These are phyloP conservation scores for Drosophila sulfurigaster DNA, from an alignment of 1,140 invertebrate species.

Conservation along the genomic window DNA sequence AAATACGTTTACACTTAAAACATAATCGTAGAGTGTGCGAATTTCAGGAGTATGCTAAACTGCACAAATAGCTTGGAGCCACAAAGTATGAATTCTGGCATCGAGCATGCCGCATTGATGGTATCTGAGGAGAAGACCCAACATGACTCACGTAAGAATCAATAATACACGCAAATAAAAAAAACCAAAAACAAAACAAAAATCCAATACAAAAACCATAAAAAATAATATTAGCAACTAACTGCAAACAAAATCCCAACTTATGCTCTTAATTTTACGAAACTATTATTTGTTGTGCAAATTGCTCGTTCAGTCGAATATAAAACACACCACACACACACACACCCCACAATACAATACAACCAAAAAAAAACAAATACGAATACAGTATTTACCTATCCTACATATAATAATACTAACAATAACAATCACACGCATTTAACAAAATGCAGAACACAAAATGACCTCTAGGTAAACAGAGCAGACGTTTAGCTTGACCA, in stretches of 20 bases:
- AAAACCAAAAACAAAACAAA: conserved; percentile 18
- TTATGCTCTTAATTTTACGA: conserved; percentile 52
- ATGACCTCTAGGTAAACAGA: conserved; percentile 61
- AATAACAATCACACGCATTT: conserved; percentile 31
- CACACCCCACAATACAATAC: conserved; percentile 27
- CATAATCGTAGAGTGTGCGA: conserved; percentile 87
- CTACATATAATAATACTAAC: conserved; percentile 15
- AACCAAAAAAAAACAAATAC: conserved; percentile 46
- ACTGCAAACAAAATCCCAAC: conserved; percentile 39
- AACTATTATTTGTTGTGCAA: conserved; percentile 77
- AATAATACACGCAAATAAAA: conserved; percentile 49
- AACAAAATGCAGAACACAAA: conserved; percentile 30
- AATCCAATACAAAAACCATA: neutral
- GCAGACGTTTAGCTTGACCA: conserved; percentile 38
- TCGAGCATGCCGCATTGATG: conserved; percentile 91
- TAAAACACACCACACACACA: conserved; percentile 33
- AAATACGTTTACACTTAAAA: conserved; percentile 85
- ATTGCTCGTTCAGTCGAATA: conserved; percentile 67
- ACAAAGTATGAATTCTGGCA: conserved; percentile 88
- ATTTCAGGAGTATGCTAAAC: conserved; percentile 93
- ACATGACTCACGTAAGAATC: conserved; percentile 92
- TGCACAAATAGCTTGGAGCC: conserved; percentile 92
- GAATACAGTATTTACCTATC: conserved; percentile 37
- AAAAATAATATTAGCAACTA: conserved; percentile 29
- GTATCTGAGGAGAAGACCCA: conserved; percentile 91